phyloP scores from a whole-genome alignment of 2,113 vertebrate species.

The Stegostoma tigrinum region DNA sequence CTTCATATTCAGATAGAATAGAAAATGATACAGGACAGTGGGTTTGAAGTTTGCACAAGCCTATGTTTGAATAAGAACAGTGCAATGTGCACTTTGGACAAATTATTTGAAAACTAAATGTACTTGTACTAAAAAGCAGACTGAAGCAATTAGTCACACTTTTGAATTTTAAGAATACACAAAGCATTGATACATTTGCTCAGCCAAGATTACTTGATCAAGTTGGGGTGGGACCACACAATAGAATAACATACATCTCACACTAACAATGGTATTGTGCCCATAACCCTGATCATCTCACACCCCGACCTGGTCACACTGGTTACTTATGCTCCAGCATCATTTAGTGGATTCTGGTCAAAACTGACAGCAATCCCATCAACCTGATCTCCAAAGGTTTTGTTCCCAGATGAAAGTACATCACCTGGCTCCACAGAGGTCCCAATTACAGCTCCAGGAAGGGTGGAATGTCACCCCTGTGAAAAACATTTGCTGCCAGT shows the following conservation, averaged over 20 bases:
- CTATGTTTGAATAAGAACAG: neutral
- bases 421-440: neutral
- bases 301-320: neutral
- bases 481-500: no score
- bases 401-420: neutral
- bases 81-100: neutral
- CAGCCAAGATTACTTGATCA: neutral
- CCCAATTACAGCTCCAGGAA: neutral
- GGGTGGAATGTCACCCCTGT: neutral
- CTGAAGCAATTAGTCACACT: neutral
- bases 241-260: neutral
- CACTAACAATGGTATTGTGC: neutral
- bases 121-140: neutral
- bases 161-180: neutral
- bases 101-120: neutral
- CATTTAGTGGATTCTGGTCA: neutral
- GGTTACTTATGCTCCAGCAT: neutral
- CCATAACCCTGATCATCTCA: neutral
- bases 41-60: neutral
- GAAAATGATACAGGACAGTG: neutral
- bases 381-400: neutral
- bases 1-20: neutral
- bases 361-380: neutral
- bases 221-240: neutral
- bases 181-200: neutral